Evolutionary conservation across 1,140 invertebrate species (phyloP), one percentile per base, ranked within the genome.

Genomic region (Chymomyza costata): DNA sequence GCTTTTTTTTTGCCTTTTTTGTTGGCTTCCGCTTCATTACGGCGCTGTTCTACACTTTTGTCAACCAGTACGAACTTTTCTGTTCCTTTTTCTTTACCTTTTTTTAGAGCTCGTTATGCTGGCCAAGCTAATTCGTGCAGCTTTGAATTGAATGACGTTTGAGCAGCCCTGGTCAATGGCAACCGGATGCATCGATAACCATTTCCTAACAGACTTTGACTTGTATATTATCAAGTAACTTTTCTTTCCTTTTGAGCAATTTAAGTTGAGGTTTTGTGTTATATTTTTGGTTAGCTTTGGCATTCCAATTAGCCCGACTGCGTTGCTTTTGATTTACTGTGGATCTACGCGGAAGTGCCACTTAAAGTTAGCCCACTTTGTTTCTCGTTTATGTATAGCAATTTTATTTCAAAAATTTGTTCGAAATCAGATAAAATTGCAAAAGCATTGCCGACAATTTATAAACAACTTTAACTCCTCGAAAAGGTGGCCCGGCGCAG

Each of bases 111-210:
- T 41, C 35, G 63, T 70, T 69, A 47, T 69, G 66, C 35, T 45
- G 54, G 31, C 19, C 40, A 49, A 32, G 71, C 71, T 76, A 76
- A 76, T 76, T 66, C 63, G 70, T 78, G 57, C 44, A 69, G 47
- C 58, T 74, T n/a, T n/a, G n/a, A n/a, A 67, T 63, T 73, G 58
- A 73, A 73, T 73, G 57, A 21, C 39, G 11, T 32, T 7, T 52
- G 38, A 45, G 51, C 15, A 64, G 34, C 37, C 45, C 3, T 2
- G 11, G 48, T 30, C 37, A 21, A 48, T 32, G 51, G 71, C 54
- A 71, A 71, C 70, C 66, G 70, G 70, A 70, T 76, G 70, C 71
- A 76, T 78, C 67, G 71, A 78, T 76, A 78, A 56, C 71, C 71
- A 76, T 63, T 76, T 78, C 46, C 66, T 25, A 3, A 5, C 21